These are phyloP conservation scores for Todiramphus chloris DNA, from an alignment of 2,113 vertebrate species.

Conservation along the genomic window DNA sequence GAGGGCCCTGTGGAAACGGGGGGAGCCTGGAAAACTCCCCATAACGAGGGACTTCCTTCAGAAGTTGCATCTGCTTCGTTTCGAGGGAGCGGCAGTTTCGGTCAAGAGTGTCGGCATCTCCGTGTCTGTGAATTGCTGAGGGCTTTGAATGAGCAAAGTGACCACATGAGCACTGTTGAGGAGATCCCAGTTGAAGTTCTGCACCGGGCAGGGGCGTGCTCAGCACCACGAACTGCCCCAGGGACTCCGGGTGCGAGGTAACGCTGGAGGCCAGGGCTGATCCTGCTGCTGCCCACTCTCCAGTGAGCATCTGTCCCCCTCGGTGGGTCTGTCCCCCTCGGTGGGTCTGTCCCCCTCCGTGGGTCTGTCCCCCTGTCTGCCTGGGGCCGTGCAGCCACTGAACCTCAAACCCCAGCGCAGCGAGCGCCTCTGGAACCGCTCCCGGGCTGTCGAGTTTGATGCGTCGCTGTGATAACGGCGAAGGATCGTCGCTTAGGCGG, in stretches of 20 bases:
- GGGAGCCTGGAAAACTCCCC: not conserved
- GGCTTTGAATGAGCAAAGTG: too few relatives aligned
- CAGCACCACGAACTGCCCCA: not conserved
- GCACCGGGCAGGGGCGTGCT: not conserved
- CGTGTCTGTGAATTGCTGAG: accelerated
- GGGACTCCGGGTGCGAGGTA: accelerated
- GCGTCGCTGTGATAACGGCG: not conserved
- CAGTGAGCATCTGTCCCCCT: too few relatives aligned
- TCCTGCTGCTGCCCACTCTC: not conserved
- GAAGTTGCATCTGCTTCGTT: not conserved
- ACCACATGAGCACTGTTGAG: not conserved
- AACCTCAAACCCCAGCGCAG: accelerated
- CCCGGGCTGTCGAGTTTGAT: not conserved
- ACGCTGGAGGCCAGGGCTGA: not conserved
- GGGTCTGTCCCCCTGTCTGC: not conserved
- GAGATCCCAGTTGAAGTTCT: accelerated
- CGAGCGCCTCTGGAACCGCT: accelerated
- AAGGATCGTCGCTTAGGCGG: not conserved
- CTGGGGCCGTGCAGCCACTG: accelerated
- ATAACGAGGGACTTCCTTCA: accelerated
- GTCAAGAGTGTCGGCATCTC: accelerated
- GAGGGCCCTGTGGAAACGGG: accelerated
- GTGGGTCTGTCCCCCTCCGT: not conserved
- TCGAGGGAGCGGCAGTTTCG: not conserved
- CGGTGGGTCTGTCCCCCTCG: not conserved